Base-by-base conservation (phyloP, 2,797 vertebrate genomes). In the Onychomys arenicola region DNA sequence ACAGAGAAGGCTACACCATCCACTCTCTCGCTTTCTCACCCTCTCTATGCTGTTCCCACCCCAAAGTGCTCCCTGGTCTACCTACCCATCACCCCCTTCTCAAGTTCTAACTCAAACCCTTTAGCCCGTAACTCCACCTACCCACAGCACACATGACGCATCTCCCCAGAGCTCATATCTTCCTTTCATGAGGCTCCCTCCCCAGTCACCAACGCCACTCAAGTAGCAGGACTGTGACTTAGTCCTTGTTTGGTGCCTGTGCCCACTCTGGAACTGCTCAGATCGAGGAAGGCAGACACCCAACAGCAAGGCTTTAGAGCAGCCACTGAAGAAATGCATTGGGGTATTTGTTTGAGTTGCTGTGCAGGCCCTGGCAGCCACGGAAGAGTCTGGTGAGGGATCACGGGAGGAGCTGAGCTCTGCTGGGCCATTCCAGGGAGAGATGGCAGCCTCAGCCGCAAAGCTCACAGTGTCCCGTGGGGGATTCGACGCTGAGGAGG, bases 191-290 rank as follows among this genome's bases (percentile, higher is more conserved):
- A 6, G 46, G 55, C 40, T 49, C 23, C 29, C 73, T 96, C 40
- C 84, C 49, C 0, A 10, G 52, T 69, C 65, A 34, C 29, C 11
- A 9, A 65, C 27, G 77, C 6, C 11, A 80, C 55, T 37, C 17
- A 55, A 78, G 69, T 29, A 25, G 34, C 27, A 73, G 78, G 8
- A 13, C 0, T 10, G 49, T 25, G 80, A 55, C 92, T 40, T 46
- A 34, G 0, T 77, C 71, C 3, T 17, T 32, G 17, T 1, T 4
- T 73, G 27, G 40, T 13, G 1, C 37, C 40, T 0, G 0, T 37
- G n/a, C 65, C 78, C 21, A 71, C n/a, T 32, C 63, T 81, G 91
- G 95, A 84, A 65, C 75, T 21, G 29, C 71, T 77, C 87, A 67
- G 37, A 61, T 71, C 61, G 4, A 73, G 76, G 40, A 17, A 89